Evolutionary conservation across 1,140 invertebrate genomes (phyloP), one percentile per base, ranked within the genome.

Genomic region (Sinonovacula constricta): DNA sequence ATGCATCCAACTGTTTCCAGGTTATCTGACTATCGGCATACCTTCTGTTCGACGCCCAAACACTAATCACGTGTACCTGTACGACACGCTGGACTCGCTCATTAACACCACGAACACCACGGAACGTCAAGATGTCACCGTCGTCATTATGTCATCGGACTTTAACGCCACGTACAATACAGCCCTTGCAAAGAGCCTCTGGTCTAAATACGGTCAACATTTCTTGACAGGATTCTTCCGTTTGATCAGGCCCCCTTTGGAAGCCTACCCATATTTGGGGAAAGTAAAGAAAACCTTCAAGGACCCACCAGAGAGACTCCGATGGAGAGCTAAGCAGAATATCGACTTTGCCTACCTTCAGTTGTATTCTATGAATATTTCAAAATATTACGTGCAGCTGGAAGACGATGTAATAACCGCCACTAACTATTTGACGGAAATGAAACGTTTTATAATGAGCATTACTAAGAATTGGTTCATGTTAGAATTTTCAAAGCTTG

Each of bases 281-380:
- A 67, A 83, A 45, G 82, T 88, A n/a, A 87, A 85, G 28, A 72
- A 82, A 56, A 90, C 87, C 24, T 89, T 86, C 66, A 86, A 88
- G 33, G 89, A 91, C 59, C 68, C 84, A 10, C 65, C 78, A 22
- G 79, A 85, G 15, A 81, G 90, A 54, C 86, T 89, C 0, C 70
- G 81, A 54, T 91, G 90, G 90, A 66, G 90, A 15, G 87, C 90
- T 15, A 91, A 91, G 83, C 90, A 91, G 82, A 89, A 90, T 30
- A 75, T 88, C 12, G 89, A 91, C 71, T 91, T 87, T 62, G 87
- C 87, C 3, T 88, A 87, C 56, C 62, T 91, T 31, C 88, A 89
- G 80, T 77, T 82, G 60, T 90, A 89, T 59, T 70, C 84, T 3
- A 74, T 79, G 60, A 82, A 85, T 18, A 34, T 90, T 15, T 87